phyloP scores from a whole-genome alignment of 2,797 vertebrate species.

The Poeciliopsis turneri region DNA sequence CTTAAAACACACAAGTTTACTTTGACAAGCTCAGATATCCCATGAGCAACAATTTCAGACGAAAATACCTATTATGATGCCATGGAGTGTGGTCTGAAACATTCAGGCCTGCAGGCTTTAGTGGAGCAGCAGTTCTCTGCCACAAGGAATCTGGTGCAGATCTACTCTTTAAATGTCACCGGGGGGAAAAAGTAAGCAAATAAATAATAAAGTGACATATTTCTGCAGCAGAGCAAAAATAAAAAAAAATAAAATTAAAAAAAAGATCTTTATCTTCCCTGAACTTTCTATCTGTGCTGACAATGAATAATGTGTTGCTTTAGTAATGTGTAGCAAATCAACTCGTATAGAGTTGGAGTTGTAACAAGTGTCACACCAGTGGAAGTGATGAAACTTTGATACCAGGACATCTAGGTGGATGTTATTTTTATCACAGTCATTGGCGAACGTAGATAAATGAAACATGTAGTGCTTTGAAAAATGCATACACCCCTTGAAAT shows the following conservation, averaged over 20 bases:
- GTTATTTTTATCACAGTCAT: background rate
- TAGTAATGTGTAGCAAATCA: conserved; percentile 36
- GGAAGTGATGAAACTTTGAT: background rate
- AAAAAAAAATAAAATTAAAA: background rate
- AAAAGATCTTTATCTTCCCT: conserved; percentile 8
- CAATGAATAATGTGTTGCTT: conserved; percentile 20
- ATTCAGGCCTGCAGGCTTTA: conserved; percentile 31
- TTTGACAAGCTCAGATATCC: background rate
- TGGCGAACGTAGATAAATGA: background rate
- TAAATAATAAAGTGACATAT: conserved; percentile 31
- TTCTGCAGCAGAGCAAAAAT: conserved; percentile 15
- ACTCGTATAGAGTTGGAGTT: conserved; percentile 28
- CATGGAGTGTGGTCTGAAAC: conserved; percentile 38
- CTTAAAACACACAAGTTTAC: background rate
- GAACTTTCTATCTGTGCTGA: conserved; percentile 12
- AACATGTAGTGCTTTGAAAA: background rate
- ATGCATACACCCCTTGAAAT: background rate
- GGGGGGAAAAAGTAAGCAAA: conserved; percentile 2
- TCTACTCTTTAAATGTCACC: conserved; percentile 54
- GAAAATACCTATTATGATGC: conserved; percentile 45
- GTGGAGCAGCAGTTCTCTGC: conserved; percentile 26
- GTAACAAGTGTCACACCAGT: background rate
- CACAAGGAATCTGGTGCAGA: conserved; percentile 33
- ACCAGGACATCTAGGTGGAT: background rate
- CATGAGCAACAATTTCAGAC: conserved; percentile 29